Evolutionary conservation across 2,797 vertebrate species (phyloP).

Genomic region (Cossypha dichroa): DNA sequence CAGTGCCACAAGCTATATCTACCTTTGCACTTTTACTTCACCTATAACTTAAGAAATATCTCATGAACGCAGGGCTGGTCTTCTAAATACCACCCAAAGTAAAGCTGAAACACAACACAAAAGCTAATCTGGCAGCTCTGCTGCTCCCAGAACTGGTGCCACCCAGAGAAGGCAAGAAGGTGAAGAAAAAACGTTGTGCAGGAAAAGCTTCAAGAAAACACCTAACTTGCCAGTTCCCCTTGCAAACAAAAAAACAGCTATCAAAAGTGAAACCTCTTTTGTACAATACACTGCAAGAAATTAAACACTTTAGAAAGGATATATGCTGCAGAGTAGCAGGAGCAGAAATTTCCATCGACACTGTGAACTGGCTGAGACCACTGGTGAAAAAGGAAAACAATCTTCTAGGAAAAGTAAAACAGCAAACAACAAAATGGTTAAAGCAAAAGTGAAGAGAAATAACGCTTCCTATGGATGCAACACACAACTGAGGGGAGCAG

Average conservation of each 20-base stretch:
- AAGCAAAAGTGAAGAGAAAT: neutral
- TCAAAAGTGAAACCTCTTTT: neutral
- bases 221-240: neutral
- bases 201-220: neutral
- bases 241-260: neutral
- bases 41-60: neutral
- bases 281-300: neutral
- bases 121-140: neutral
- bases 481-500: neutral
- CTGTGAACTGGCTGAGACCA: neutral
- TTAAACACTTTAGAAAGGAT: neutral
- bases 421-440: neutral
- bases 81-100: neutral
- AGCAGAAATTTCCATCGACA: neutral
- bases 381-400: neutral
- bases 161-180: neutral
- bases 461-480: fast-evolving
- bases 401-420: neutral
- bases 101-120: neutral
- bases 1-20: neutral
- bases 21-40: neutral
- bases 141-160: neutral
- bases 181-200: neutral
- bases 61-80: neutral
- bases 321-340: neutral